Evolutionary conservation across 2,888 invertebrate genomes (phyloP).

Genomic region (Noctua pronuba): DNA sequence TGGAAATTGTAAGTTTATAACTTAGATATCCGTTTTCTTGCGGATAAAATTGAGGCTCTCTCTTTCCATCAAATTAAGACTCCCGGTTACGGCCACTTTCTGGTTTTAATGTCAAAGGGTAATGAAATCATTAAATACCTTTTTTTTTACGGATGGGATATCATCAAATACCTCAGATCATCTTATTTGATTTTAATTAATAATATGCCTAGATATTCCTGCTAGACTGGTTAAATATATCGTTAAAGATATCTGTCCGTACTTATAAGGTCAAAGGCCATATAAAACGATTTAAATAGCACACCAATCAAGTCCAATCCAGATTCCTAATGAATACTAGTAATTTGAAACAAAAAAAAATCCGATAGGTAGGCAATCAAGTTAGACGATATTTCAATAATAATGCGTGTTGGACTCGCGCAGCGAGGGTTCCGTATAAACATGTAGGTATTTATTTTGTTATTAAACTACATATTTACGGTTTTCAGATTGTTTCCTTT

Average conservation of each 20-base stretch:
- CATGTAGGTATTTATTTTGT: no score
- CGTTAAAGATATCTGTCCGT: not conserved
- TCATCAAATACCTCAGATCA: not conserved
- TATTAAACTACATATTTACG: no score
- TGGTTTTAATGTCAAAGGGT: not conserved
- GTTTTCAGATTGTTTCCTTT: no score
- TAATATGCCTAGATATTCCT: not conserved
- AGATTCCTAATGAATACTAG: not conserved
- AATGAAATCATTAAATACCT: not conserved
- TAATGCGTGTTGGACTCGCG: not conserved
- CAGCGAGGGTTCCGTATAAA: no score
- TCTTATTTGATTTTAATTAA: not conserved
- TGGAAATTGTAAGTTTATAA: not conserved
- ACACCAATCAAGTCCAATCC: slow-evolving; percentile 1
- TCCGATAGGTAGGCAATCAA: no score
- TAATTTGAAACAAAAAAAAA: not conserved
- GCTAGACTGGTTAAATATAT: not conserved
- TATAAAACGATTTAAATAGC: not conserved
- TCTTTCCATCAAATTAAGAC: not conserved
- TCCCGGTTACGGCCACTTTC: not conserved
- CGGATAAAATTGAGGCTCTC: not conserved
- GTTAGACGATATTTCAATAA: not conserved
- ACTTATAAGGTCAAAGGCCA: not conserved
- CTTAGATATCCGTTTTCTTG: not conserved
- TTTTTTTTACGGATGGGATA: no score